These are phyloP conservation scores for Notothenia rossii DNA, from an alignment of 2,113 vertebrate species.

Conservation along the genomic window DNA sequence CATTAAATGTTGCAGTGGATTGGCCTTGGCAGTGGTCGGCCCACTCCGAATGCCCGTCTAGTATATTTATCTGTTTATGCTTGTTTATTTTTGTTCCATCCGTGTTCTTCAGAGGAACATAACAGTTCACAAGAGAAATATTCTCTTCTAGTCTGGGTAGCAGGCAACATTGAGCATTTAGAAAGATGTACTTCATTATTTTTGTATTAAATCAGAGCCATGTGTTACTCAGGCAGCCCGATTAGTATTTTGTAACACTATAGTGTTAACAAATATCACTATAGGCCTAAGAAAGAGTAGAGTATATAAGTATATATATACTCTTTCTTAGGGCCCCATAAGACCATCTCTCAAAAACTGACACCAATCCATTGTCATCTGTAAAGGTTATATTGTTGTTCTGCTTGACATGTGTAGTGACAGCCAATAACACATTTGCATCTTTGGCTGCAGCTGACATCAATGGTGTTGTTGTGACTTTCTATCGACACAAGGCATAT, in stretches of 20 bases:
- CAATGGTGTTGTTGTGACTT: slow-evolving; percentile 73
- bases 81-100: neutral
- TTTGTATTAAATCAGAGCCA: neutral
- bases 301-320: neutral
- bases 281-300: no score
- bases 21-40: no score
- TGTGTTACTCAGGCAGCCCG: neutral
- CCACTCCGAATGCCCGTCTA: no score
- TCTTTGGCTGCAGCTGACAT: slow-evolving; percentile 74
- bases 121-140: neutral
- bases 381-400: slow-evolving; percentile 77
- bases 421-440: slow-evolving; percentile 79
- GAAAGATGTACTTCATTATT: neutral
- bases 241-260: slow-evolving; percentile 37
- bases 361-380: slow-evolving; percentile 61
- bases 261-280: neutral
- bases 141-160: no score
- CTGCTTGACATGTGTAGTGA: slow-evolving; percentile 66
- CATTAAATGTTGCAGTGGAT: neutral
- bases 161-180: neutral
- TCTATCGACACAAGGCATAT: slow-evolving; percentile 76
- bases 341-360: slow-evolving; percentile 54
- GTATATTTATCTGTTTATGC: neutral
- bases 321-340: slow-evolving; percentile 22
- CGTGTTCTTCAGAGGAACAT: neutral